These are phyloP conservation scores for Coregonus suidteri DNA, from an alignment of 2,797 vertebrate species.

Conservation along the genomic window DNA sequence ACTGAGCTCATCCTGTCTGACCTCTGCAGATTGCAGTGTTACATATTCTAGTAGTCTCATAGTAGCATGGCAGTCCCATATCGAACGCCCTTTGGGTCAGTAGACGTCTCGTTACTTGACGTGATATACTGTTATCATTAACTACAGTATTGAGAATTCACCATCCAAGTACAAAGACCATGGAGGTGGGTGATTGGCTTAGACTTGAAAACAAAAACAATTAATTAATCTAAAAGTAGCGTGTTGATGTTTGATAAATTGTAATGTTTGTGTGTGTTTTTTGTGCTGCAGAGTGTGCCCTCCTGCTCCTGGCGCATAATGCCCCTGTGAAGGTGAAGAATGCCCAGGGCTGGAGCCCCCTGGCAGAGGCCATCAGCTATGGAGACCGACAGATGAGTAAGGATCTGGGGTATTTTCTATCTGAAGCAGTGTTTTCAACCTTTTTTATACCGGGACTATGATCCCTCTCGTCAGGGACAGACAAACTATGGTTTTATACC, in stretches of 20 bases:
- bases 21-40: constrained; percentile 24
- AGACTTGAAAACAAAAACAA: not conserved
- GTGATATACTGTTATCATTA: no score
- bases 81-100: no score
- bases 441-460: not conserved
- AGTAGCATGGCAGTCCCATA: not conserved
- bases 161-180: not conserved
- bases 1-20: constrained; percentile 28
- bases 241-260: not conserved
- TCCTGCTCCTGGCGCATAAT: constrained; percentile 92
- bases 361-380: constrained; percentile 97
- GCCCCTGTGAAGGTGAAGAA: constrained; percentile 97
- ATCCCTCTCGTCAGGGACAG: not conserved
- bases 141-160: not conserved
- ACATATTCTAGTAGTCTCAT: constrained; percentile 16
- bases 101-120: no score
- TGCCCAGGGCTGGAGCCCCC: constrained; percentile 95
- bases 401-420: constrained; percentile 23
- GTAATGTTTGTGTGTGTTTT: not conserved
- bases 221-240: not conserved
- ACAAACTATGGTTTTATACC: no score
- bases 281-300: constrained; percentile 87
- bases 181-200: not conserved
- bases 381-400: constrained; percentile 97
- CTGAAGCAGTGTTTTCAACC: not conserved